Percentiles rank a stretch among this genome's conserved stretches.
Evolutionary conservation across 1,140 invertebrate genomes (phyloP).

Genomic region (Drosophila leontia): DNA sequence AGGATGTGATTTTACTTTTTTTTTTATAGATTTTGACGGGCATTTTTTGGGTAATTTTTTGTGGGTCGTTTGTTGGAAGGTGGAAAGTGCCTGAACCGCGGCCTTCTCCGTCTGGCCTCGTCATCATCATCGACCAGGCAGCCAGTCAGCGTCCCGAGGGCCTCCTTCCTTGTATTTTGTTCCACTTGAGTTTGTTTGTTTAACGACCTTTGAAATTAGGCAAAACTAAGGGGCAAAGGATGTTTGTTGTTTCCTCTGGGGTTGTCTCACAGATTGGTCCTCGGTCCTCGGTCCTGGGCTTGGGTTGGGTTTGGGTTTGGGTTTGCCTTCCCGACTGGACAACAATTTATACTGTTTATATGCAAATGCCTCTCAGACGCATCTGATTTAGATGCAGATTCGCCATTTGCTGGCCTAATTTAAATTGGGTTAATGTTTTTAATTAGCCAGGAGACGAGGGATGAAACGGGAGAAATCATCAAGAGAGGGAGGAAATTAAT

Average conservation of each 20-base stretch:
- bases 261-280: constrained; percentile 19
- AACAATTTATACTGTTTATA: constrained; percentile 79
- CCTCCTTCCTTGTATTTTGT: constrained; percentile 72
- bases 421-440: constrained; percentile 75
- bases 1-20: constrained; percentile 31
- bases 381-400: constrained; percentile 46
- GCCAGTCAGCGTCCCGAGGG: constrained; percentile 28
- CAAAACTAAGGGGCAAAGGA: constrained; percentile 77
- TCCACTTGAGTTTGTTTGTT: constrained; percentile 85
- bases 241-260: constrained; percentile 26
- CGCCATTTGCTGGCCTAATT: constrained; percentile 75
- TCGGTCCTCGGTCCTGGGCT: background rate
- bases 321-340: constrained; percentile 24
- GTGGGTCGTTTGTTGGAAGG: constrained; percentile 57
- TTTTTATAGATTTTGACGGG: constrained; percentile 79
- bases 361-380: constrained; percentile 57
- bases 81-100: constrained; percentile 8
- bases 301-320: background rate
- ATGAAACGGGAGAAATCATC: constrained; percentile 3
- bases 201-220: constrained; percentile 85
- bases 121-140: constrained; percentile 1
- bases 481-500: background rate
- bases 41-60: constrained; percentile 77
- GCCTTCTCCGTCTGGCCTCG: constrained; percentile 1
- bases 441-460: constrained; percentile 45